Evolutionary conservation across 2,113 vertebrate genomes (phyloP), one percentile per base, ranked within the genome.

Genomic region (Crotalus viridis): DNA sequence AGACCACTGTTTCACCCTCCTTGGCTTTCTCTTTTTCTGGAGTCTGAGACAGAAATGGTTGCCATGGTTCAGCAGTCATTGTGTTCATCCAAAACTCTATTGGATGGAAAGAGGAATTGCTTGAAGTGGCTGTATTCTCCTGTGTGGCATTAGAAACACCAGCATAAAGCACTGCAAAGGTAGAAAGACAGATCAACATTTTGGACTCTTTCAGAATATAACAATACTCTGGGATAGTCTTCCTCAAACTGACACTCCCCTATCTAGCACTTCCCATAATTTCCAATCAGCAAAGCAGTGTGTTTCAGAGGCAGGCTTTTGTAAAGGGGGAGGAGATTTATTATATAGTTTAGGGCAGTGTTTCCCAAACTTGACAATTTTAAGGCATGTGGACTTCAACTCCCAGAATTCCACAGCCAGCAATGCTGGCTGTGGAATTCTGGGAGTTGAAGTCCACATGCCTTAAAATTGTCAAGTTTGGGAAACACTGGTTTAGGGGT

Each of bases 21-120:
- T 96, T 96, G 91, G 96, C 97, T 93, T 97, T 97, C 93, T 97
- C 94, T 92, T 96, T 97, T 61, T 91, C 93, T 74, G 97, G 96
- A 48, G 94, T 96, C 94, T 97, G 97, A 92, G 90, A 90, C 64
- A 97, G 94, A 59, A 59, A 74, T 93, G 95, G 86, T 48, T 93
- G 94, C 93, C 94, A 93, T 3, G 92, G 54, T 86, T 95, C 91
- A 85, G 69, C 4, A 39, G 93, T 61, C 69, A 88, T 92, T 91
- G 81, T 3, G 9, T 88, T 12, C 0, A 13, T 92, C 57, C 92
- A 89, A 33, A 91, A 91, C 54, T 91, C 56, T 55, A 46, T 81
- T 22, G 2, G 2, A 2, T 1, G 91, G 64, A 88, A 90, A 24
- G 89, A 43, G 6, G 86, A 93, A 88, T 93, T 91, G 54, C 51